A percentile compares a stretch with the other conserved stretches of the same genome.
Conservation (phyloP, 2,888 invertebrate species). For the Acrocera orbiculus region DNA sequence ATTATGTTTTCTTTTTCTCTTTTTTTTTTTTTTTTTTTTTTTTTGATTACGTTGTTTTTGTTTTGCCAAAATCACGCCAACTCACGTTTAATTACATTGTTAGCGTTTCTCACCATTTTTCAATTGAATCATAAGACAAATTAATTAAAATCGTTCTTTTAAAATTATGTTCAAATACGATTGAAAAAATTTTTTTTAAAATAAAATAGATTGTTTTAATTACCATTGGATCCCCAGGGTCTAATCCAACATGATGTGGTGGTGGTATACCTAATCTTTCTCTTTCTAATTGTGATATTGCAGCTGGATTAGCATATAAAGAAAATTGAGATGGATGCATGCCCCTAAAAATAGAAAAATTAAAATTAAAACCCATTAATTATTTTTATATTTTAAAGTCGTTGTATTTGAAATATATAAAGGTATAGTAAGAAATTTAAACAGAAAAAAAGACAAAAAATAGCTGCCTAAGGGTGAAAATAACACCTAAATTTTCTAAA, state of each 20-base stretch:
- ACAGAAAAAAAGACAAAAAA: too few species aligned
- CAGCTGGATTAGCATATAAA: constrained; percentile 54
- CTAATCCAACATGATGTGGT: constrained; percentile 39
- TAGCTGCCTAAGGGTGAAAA: too few species aligned
- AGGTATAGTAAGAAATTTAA: too few species aligned
- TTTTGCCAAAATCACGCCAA: constrained; percentile 11
- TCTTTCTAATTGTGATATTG: constrained; percentile 67
- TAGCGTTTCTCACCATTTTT: too few species aligned
- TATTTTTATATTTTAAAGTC: too few species aligned
- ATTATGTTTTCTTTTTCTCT: not conserved
- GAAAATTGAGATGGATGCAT: constrained; percentile 46
- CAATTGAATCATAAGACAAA: too few species aligned
- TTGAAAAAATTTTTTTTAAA: constrained; percentile 10
- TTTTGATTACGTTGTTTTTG: constrained; percentile 9
- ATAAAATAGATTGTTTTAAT: constrained; percentile 14
- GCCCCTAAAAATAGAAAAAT: constrained; percentile 33
- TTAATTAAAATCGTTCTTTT: too few species aligned
- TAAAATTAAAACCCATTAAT: not conserved
- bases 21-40: constrained; percentile 7
- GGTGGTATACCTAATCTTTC: constrained; percentile 70
- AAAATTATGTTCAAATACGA: constrained; percentile 11
- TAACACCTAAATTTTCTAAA: too few species aligned
- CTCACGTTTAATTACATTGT: too few species aligned
- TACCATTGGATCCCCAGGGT: constrained; percentile 79
- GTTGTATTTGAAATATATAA: too few species aligned